Conservation (phyloP, 2,113 vertebrate genomes). For the Capricornis sumatraensis region DNA sequence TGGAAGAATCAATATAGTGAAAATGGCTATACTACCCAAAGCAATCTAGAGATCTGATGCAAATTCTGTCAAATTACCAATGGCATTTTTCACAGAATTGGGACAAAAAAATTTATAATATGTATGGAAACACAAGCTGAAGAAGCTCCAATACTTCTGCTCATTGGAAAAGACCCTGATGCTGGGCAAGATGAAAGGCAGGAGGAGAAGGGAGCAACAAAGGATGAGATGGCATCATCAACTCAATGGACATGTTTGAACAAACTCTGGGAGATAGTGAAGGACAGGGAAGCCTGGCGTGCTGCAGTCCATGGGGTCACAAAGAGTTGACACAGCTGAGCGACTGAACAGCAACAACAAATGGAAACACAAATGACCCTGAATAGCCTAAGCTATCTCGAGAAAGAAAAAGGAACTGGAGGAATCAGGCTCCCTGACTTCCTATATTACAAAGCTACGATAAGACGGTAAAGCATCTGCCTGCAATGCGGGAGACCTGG, state of each 20-base stretch:
- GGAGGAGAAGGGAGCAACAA: not conserved
- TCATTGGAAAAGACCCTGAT: not conserved
- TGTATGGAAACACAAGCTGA: not conserved
- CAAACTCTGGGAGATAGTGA: not conserved
- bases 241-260: not conserved
- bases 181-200: not conserved
- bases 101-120: not conserved
- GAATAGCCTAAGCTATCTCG: not conserved
- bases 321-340: not conserved
- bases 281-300: not conserved
- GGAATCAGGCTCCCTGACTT: not conserved
- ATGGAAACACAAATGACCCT: not conserved
- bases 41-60: not conserved
- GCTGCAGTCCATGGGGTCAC: not conserved
- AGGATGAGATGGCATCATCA: not conserved
- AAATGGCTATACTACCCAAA: not conserved
- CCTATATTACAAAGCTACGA: not conserved
- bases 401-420: not conserved
- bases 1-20: not conserved
- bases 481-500: no score
- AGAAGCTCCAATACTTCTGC: not conserved
- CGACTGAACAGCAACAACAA: not conserved
- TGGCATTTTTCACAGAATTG: not conserved
- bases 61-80: not conserved
- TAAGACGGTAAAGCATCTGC: no score